Evolutionary conservation across 92 coral and sea anemone species (phyloP).

Genomic region (Bergia puertoricense): DNA sequence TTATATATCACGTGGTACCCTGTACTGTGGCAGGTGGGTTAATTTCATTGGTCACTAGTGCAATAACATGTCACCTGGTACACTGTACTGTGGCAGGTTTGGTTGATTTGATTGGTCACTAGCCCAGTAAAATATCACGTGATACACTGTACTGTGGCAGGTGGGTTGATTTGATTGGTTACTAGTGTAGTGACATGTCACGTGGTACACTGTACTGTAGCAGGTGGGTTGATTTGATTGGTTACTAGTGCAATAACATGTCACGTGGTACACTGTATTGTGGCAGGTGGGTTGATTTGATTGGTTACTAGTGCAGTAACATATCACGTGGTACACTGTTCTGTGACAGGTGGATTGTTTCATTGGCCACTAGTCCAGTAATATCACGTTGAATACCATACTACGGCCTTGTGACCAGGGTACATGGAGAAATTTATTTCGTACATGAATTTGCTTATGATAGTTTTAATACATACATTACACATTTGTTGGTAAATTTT

Average conservation of each 20-base stretch:
- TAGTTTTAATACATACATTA: too few species aligned
- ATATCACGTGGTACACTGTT: slow-evolving; percentile 82
- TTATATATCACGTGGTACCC: slow-evolving; percentile 73
- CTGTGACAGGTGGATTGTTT: slow-evolving; percentile 78
- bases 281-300: slow-evolving; percentile 69
- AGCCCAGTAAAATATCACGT: slow-evolving; percentile 41
- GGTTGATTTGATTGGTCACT: not conserved
- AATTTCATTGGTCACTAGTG: not conserved
- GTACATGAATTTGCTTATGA: too few species aligned
- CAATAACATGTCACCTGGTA: not conserved
- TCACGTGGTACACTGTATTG: slow-evolving; percentile 53
- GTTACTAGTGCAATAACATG: not conserved
- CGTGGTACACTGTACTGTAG: slow-evolving; percentile 66
- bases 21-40: slow-evolving; percentile 88
- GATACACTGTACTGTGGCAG: slow-evolving; percentile 95
- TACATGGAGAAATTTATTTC: too few species aligned
- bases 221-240: slow-evolving; percentile 40
- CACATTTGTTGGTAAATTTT: too few species aligned
- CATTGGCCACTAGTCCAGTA: not conserved
- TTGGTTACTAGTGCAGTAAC: not conserved
- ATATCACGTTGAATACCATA: too few species aligned
- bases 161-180: slow-evolving; percentile 36
- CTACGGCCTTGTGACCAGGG: too few species aligned
- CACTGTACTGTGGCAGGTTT: slow-evolving; percentile 90
- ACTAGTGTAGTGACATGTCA: not conserved